Conservation (phyloP, 2,797 vertebrate species). For the Leucoraja ocellata region DNA sequence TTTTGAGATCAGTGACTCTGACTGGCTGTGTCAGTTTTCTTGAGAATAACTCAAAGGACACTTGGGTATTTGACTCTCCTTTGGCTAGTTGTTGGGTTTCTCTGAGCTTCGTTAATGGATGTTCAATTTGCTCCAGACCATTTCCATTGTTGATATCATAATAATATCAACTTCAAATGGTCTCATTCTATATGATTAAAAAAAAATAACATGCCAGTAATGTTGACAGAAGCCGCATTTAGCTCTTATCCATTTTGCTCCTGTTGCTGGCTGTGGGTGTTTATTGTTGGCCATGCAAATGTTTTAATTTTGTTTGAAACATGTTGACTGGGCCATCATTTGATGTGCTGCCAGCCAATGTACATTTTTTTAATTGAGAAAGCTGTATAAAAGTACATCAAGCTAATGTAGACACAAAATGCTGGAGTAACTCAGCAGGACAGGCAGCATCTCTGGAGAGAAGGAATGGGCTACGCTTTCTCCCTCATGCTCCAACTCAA, state of each 20-base stretch:
- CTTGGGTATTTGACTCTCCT: neutral
- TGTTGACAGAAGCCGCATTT: neutral
- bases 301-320: neutral
- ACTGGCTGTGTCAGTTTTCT: neutral
- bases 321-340: neutral
- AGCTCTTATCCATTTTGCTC: neutral
- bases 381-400: neutral
- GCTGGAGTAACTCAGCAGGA: too few species aligned
- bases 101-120: neutral
- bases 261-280: neutral
- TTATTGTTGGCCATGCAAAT: neutral
- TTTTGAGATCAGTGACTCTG: neutral
- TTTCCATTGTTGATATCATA: neutral
- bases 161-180: neutral
- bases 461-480: too few species aligned
- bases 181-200: neutral
- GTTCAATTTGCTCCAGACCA: neutral
- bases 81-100: neutral
- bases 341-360: neutral
- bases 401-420: neutral
- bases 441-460: too few species aligned
- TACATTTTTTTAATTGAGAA: neutral
- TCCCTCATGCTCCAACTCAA: too few species aligned
- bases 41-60: neutral
- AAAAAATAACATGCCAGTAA: neutral